Conservation (phyloP, 2,113 vertebrate genomes). For the Hipposideros armiger region DNA sequence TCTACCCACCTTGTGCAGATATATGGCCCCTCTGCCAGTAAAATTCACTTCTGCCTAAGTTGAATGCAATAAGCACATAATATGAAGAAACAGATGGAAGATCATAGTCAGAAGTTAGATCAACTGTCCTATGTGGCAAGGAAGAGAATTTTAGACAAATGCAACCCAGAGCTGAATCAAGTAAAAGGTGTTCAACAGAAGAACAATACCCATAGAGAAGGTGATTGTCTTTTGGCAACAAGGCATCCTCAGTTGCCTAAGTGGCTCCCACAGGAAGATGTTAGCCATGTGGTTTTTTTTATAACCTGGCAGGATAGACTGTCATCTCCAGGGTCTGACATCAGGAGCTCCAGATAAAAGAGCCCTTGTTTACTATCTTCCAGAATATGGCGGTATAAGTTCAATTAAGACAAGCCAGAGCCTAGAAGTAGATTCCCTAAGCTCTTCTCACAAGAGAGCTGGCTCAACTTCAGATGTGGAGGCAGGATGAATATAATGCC, state of each 20-base stretch:
- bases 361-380: not conserved
- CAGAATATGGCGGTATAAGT: not conserved
- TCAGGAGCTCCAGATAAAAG: not conserved
- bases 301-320: not conserved
- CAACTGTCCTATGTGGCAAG: not conserved
- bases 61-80: not conserved
- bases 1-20: not conserved
- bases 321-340: not conserved
- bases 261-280: not conserved
- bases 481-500: not conserved
- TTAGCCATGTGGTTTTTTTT: not conserved
- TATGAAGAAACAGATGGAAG: not conserved
- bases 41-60: slow-evolving; percentile 30
- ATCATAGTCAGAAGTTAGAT: not conserved
- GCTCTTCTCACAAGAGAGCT: not conserved
- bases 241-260: not conserved
- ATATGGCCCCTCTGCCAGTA: not conserved
- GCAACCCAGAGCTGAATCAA: not conserved
- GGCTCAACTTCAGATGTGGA: not conserved
- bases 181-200: not conserved
- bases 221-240: not conserved
- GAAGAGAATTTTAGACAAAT: slow-evolving; percentile 38
- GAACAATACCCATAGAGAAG: not conserved
- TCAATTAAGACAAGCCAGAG: not conserved
- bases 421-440: not conserved